phyloP scores from a whole-genome alignment of 1,140 invertebrate species.

The Himalopsyche phryganea region DNA sequence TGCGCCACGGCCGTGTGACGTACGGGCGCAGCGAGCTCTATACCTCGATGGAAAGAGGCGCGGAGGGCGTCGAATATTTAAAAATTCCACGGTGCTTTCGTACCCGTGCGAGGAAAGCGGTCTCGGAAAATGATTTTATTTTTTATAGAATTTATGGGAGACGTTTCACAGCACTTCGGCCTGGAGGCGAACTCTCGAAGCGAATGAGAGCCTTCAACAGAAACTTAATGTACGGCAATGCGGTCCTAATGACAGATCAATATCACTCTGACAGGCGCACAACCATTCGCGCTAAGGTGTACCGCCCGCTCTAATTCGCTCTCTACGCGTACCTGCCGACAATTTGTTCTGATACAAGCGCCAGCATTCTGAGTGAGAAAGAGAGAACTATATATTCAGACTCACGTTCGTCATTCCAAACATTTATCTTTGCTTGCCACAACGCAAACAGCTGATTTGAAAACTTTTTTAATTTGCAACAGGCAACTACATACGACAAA shows the following conservation, averaged over 20 bases:
- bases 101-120: background rate
- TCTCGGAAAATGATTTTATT: no score
- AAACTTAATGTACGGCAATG: constrained; percentile 39
- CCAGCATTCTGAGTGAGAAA: constrained; percentile 1
- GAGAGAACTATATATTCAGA: background rate
- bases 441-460: constrained; percentile 25
- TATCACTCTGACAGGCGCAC: constrained; percentile 48
- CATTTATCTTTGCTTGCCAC: constrained; percentile 16
- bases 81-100: constrained; percentile 8
- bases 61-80: constrained; percentile 12
- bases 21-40: constrained; percentile 18
- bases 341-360: constrained; percentile 2
- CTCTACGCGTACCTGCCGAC: constrained; percentile 7
- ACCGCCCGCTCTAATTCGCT: constrained; percentile 11
- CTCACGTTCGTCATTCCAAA: constrained; percentile 1
- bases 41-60: constrained; percentile 11
- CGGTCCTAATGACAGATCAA: constrained; percentile 49
- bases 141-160: no score
- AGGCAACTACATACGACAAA: constrained; percentile 1
- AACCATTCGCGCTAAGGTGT: constrained; percentile 29
- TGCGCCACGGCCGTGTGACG: constrained; percentile 25
- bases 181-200: constrained; percentile 13
- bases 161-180: constrained; percentile 7
- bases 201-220: constrained; percentile 23
- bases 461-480: constrained; percentile 23